A percentile compares a stretch with the other conserved stretches of the same genome.
These are phyloP conservation scores for Leptestheria dahalacensis DNA, from an alignment of 1,140 invertebrate species.

Conservation along the genomic window DNA sequence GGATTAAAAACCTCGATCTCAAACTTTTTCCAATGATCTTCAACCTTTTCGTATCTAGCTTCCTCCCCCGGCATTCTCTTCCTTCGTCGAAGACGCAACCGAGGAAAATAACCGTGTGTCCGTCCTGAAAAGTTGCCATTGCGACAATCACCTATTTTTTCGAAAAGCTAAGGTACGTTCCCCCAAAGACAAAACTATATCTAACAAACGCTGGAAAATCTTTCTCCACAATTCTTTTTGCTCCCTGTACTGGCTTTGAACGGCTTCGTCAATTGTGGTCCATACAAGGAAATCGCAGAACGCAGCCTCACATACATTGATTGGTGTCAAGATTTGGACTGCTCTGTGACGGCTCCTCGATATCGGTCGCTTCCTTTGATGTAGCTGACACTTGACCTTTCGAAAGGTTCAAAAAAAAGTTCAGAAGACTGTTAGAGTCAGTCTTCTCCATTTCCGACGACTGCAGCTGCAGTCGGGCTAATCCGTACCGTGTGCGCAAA, in stretches of 20 bases:
- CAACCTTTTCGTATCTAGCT: neutral
- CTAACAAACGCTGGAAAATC: neutral
- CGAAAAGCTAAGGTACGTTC: neutral
- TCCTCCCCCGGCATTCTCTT: neutral
- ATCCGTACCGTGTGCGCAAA: no score
- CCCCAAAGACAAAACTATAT: neutral
- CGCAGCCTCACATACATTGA: no score
- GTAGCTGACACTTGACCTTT: no score
- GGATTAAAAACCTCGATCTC: neutral
- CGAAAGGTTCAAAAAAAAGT: no score
- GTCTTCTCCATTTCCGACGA: no score
- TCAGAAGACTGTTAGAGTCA: no score
- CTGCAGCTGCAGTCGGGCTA: no score
- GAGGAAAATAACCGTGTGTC: neutral
- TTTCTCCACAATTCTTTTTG: neutral
- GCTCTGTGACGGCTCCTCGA: no score
- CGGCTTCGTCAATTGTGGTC: neutral
- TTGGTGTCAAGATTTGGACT: no score
- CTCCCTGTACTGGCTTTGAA: neutral
- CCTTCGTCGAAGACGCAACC: neutral
- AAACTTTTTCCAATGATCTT: neutral
- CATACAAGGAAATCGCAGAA: no score
- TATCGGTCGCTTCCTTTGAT: no score
- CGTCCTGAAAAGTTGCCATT: neutral
- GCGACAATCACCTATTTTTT: neutral